phyloP scores from a whole-genome alignment of 35 echinoderm and acorn worm genomes.

The Hemicentrotus pulcherrimus region DNA sequence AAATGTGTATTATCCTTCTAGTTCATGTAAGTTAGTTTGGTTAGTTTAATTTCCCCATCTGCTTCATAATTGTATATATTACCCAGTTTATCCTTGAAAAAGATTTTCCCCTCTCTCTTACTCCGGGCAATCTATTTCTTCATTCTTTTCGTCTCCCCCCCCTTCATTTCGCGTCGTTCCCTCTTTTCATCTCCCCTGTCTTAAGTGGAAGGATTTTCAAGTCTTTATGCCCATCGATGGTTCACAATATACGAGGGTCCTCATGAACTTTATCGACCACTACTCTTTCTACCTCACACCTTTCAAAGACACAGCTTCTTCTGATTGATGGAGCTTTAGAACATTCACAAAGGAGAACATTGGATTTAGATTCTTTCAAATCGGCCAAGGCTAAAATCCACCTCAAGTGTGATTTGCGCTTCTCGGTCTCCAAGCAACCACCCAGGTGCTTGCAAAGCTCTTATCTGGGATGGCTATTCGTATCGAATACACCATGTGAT shows the following conservation, averaged over 20 bases:
- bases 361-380: not conserved
- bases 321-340: conserved; percentile 15
- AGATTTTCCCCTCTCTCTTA: not conserved
- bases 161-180: no score
- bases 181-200: not conserved
- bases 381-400: not conserved
- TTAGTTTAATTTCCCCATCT: no score
- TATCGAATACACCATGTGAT: not conserved
- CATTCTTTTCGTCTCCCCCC: no score
- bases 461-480: not conserved
- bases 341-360: not conserved
- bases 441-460: not conserved
- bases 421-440: not conserved
- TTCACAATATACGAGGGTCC: not conserved
- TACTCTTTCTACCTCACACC: not conserved
- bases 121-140: not conserved
- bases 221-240: not conserved
- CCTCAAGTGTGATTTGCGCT: not conserved
- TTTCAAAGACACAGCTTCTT: not conserved
- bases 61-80: no score
- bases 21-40: no score
- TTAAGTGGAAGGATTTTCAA: not conserved
- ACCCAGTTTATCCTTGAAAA: no score
- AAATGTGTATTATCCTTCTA: no score
- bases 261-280: not conserved